Base-by-base conservation (phyloP, 2,113 vertebrate species). In the Aythya baeri region DNA sequence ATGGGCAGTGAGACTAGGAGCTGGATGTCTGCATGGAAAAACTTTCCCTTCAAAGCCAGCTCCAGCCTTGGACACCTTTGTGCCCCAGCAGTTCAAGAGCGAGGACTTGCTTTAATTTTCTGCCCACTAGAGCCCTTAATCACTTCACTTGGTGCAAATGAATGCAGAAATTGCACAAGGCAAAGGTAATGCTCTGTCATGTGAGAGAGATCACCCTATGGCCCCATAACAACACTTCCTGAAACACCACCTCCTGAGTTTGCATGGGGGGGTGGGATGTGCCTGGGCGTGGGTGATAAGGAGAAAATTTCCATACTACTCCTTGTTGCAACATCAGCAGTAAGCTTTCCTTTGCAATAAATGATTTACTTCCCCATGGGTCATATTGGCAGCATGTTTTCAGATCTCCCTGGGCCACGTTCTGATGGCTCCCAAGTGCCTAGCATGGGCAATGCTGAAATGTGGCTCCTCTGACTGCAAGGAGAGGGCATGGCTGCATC, bases 101-200 rank as follows among this genome's bases (percentile, higher is more conserved):
- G 77, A 79, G 17, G 27, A 38, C 3, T 16, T 65, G 20, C 44
- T 75, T 85, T 72, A 8, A 83, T 85, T 73, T 89, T 62, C 72
- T 93, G n/a, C 36, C 49, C 23, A 31, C 82, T 77, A 57, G 44
- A 77, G 32, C 46, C 44, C 21, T 80, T 93, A 77, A 66, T 91
- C 34, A 92, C 52, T 83, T 88, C 58, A 36, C 46, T 8, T 75
- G 38, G 61, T 67, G 52, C 34, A 78, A 93, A 86, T 62, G 44
- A 93, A 75, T 78, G 34, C 44, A 94, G 61, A 83, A 88, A 50
- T 93, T 86, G 61, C 79, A 75, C 43, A 92, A 94, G 61, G n/a
- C 49, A 93, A 92, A 93, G 67, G 43, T 74, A 77, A 41, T 62
- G 21, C 8, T 76, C 31, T 70, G 65, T 55, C 79, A 84, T 22